Conservation (phyloP, 2,113 vertebrate species). For the Rhagologus leucostigma region DNA sequence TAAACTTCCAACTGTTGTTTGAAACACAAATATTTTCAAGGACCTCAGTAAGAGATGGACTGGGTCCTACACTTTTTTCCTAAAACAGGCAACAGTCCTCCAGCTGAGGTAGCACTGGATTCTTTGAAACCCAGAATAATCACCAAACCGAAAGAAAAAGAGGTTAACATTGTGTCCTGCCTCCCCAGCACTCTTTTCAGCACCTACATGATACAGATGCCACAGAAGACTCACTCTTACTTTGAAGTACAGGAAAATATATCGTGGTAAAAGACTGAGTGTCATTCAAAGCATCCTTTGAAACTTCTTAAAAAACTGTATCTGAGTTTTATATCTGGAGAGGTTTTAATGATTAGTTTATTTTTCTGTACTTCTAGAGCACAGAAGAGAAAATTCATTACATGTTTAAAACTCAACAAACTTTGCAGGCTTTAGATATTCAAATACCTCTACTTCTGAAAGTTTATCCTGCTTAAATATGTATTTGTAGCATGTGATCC, state of each 20-base stretch:
- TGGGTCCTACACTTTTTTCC: background rate
- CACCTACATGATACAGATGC: background rate
- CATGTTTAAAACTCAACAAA: background rate
- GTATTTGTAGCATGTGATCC: background rate
- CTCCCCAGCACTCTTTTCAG: background rate
- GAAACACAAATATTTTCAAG: background rate
- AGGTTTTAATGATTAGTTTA: slow-evolving; percentile 27
- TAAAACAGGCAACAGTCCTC: background rate
- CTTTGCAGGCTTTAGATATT: background rate
- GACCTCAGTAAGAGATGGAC: background rate
- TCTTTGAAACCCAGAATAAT: background rate
- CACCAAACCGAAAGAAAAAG: background rate
- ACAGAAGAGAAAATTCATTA: background rate
- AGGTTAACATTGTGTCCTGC: slow-evolving; percentile 10
- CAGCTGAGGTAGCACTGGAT: background rate
- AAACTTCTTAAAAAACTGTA: slow-evolving; percentile 14
- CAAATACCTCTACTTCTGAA: background rate
- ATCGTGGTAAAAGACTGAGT: background rate
- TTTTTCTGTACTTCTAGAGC: background rate
- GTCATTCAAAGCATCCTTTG: slow-evolving; percentile 44
- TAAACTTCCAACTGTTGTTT: background rate
- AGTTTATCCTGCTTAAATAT: background rate
- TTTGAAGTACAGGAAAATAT: slow-evolving; percentile 24
- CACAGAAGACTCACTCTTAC: background rate
- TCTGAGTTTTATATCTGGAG: background rate